Evolutionary conservation across 2,797 vertebrate species (phyloP).

Genomic region (Dipus sagitta): DNA sequence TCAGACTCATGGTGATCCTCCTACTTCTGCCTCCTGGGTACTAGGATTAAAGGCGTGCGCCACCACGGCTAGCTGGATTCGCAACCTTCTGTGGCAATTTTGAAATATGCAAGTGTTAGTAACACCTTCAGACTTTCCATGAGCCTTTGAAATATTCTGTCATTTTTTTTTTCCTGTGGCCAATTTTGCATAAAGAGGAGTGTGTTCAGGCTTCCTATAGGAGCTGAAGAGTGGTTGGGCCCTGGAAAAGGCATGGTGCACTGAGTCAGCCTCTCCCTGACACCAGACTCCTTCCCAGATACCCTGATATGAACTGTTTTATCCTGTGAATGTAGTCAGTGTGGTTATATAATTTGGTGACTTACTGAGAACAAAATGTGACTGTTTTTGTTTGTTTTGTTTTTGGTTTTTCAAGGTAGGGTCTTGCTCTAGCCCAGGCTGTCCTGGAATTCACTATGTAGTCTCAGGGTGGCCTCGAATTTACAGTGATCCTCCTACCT

Average conservation of each 20-base stretch:
- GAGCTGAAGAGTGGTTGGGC: background rate
- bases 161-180: background rate
- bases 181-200: background rate
- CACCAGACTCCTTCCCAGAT: background rate
- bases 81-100: background rate
- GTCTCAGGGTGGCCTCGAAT: no score
- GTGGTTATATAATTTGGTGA: background rate
- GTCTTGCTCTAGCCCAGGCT: no score
- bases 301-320: background rate
- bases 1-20: no score
- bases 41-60: no score
- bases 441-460: no score
- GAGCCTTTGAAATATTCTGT: background rate
- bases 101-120: background rate
- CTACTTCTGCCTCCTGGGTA: no score
- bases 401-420: no score
- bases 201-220: background rate
- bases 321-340: background rate
- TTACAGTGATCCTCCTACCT: no score
- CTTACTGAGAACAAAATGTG: background rate
- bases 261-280: background rate
- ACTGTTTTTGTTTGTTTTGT: no score
- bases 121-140: background rate
- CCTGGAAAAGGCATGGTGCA: background rate
- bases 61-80: no score